These are phyloP conservation scores for Polypterus bichir DNA, from an alignment of 2,113 vertebrate species.

Conservation along the genomic window DNA sequence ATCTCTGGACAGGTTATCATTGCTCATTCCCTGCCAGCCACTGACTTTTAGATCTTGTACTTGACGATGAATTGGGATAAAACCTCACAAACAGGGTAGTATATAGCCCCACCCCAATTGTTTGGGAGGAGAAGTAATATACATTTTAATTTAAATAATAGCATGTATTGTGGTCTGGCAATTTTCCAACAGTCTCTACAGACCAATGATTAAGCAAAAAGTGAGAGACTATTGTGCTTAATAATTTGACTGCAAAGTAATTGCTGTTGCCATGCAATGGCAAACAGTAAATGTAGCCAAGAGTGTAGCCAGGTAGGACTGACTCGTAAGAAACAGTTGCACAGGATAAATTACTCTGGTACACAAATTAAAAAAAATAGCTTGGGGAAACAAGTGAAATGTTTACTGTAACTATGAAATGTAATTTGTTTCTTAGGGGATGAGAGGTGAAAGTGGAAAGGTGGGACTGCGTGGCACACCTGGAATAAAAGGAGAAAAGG, in stretches of 20 bases:
- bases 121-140: too few relatives aligned
- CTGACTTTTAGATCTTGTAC: too few relatives aligned
- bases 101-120: too few relatives aligned
- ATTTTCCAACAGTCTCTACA: too few relatives aligned
- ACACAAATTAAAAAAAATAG: not conserved
- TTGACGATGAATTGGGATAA: too few relatives aligned
- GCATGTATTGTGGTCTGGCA: too few relatives aligned
- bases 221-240: too few relatives aligned
- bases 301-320: not conserved
- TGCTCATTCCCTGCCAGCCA: too few relatives aligned
- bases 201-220: too few relatives aligned
- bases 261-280: not conserved
- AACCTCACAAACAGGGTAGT: too few relatives aligned
- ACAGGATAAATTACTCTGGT: not conserved
- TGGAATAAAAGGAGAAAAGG: conserved; percentile 22
- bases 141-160: too few relatives aligned
- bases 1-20: too few relatives aligned
- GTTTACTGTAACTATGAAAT: not conserved
- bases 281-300: not conserved
- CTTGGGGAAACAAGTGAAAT: not conserved
- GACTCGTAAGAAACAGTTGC: not conserved
- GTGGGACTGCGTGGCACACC: conserved; percentile 14
- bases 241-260: not conserved
- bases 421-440: conserved; percentile 13
- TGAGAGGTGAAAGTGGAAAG: conserved; percentile 19